These are phyloP conservation scores for Ailuropoda melanoleuca DNA, from an alignment of 2,113 vertebrate genomes.

Conservation along the genomic window DNA sequence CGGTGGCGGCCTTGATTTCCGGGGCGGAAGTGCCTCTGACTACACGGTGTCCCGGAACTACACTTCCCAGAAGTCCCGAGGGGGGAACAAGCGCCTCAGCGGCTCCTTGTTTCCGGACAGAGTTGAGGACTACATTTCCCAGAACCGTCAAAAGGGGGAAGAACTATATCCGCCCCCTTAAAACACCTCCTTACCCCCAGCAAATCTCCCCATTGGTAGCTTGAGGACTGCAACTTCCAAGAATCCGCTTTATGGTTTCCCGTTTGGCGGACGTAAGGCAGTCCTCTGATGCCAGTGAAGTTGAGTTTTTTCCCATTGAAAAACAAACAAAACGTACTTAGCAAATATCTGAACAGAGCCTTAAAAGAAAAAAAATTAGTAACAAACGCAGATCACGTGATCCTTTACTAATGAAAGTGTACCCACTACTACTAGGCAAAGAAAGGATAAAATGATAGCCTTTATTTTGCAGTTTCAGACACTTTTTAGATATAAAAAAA, in stretches of 20 bases:
- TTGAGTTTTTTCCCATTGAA: background rate
- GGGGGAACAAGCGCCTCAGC: rapidly evolving
- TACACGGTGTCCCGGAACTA: background rate
- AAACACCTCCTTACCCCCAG: background rate
- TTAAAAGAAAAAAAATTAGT: background rate
- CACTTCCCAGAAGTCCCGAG: conserved; percentile 32
- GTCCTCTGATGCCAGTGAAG: background rate
- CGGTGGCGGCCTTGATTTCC: background rate
- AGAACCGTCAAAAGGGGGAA: background rate
- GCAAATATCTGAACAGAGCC: background rate
- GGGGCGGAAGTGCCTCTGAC: background rate
- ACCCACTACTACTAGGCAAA: background rate
- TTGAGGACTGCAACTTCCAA: background rate
- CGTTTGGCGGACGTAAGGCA: background rate
- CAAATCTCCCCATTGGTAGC: background rate
- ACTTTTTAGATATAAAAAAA: conserved; percentile 6
- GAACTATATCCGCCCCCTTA: rapidly evolving
- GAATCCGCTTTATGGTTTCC: background rate
- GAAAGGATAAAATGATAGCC: background rate
- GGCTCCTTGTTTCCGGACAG: background rate
- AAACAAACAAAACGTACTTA: background rate
- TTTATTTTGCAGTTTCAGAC: background rate
- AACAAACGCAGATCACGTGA: background rate
- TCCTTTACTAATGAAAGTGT: background rate
- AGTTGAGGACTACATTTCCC: background rate